Evolutionary conservation across 2,888 invertebrate species (phyloP), one percentile per base, ranked within the genome.

Genomic region (Watsonalla cultraria): DNA sequence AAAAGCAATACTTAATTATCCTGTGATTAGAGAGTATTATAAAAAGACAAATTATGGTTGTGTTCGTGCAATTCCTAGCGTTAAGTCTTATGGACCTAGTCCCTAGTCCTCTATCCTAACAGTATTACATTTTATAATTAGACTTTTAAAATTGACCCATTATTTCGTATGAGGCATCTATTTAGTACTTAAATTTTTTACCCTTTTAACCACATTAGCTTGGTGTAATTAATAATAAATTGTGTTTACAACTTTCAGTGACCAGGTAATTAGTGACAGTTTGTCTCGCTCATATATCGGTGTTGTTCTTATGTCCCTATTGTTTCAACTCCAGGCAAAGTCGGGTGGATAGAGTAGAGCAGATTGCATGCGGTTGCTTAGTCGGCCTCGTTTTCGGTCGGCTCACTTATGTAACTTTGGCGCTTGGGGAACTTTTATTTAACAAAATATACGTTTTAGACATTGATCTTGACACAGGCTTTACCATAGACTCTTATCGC

Each of bases 1-100:
- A 68, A 80, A 87, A 90, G 88, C 89, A 89, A 89, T 88, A 89
- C 74, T 73, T 63, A 71, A 72, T 72, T 70, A 72, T 70, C 73
- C 80, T 88, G 86, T 88, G 88, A 87, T 87, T 81, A 77, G 77
- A 74, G 72, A 81, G 82, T 85, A 83, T 84, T 81, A 80, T 66
- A 66, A 87, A 87, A 89, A 88, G 86, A 89, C 86, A 84, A 80
- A 70, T 71, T 65, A 82, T 78, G 90, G 90, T 90, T 90, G 90
- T 90, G 89, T 89, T 87, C 59, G 90, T 90, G 90, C 90, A 90
- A 90, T 89, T 89, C 65, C 69, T 88, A 88, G 89, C 24, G 66
- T 76, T 74, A 84, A 66, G 65, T 65, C 68, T 24, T 24, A 55
- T 57, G 86, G 87, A 84, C 87, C 58, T 73, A 70, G 86, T 84